Evolutionary conservation across 2,797 vertebrate genomes (phyloP), one percentile per base, ranked within the genome.

Genomic region (Rhynchotus rufescens): DNA sequence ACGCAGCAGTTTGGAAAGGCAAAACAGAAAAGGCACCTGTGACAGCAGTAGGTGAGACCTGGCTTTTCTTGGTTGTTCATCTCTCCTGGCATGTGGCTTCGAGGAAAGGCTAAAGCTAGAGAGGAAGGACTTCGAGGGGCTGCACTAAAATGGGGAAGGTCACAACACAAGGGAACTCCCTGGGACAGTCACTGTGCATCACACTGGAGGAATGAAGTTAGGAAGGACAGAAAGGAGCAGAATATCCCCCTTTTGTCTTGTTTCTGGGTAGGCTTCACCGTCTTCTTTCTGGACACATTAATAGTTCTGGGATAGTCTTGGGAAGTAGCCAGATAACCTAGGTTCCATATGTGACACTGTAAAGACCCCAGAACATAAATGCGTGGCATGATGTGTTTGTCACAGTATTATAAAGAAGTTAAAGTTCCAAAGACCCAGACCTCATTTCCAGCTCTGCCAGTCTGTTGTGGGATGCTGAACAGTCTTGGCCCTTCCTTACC

Each of bases 1-100:
- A 99, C 0, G 98, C 99, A 2, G 99, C 98, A 0, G 98, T 99
- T 88, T 99, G 99, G 99, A 99, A 99, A 85, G 99, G 99, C 89
- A 98, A 98, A 92, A 99, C 99, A 0, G 98, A 99, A 81, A 99
- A 98, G 92, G 96, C 96, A 10, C 97, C 97, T 10, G 95, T 54
- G 0, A 61, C 97, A 89, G 97, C 93, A 56, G 97, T 91, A 95
- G 97, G 99, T 99, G 96, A 96, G 97, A 45, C 87, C 56, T 20
- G 25, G 12, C 52, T 44, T 80, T 84, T n/a, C 4, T 0, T 64
- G 61, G 20, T 60, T 65, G 38, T 67, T 74, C 83, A n/a, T 94
- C 54, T 52, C 62, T 86, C 54, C 72, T 66, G 73, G 44, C 32
- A 22, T 0, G 3, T 76, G 66, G 54, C 69, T 86, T 88, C 83